phyloP scores from a whole-genome alignment of 2,888 invertebrate genomes.

The Drosophila setosimentum region DNA sequence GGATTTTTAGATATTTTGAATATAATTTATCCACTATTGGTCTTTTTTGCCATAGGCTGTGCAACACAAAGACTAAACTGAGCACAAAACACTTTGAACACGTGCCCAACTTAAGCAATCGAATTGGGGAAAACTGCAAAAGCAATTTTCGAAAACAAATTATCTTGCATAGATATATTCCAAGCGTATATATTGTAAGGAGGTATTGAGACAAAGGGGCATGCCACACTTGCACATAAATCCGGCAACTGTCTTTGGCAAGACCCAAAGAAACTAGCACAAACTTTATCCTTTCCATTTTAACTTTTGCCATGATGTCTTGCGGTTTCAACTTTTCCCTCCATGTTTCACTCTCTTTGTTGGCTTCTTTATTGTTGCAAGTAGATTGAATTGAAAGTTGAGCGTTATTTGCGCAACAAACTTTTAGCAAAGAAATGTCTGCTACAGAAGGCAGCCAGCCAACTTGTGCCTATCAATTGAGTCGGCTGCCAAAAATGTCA shows the following conservation, averaged over 20 bases:
- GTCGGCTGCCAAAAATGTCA: constrained; percentile 6
- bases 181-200: constrained; percentile 18
- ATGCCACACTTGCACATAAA: constrained; percentile 37
- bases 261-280: constrained; percentile 3
- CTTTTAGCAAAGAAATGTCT: constrained; percentile 27
- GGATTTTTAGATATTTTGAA: neutral
- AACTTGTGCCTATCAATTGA: constrained; percentile 32
- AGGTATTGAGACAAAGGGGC: constrained; percentile 17
- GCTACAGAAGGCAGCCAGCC: constrained; percentile 11
- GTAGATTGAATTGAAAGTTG: constrained; percentile 61
- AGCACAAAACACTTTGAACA: constrained; percentile 1
- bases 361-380: constrained; percentile 39
- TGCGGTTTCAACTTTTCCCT: constrained; percentile 31
- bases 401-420: constrained; percentile 44
- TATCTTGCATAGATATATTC: constrained; percentile 31
- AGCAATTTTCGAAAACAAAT: constrained; percentile 51
- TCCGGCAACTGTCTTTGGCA: constrained; percentile 31
- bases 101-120: constrained; percentile 21
- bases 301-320: constrained; percentile 57
- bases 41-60: neutral
- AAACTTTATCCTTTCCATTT: constrained; percentile 54
- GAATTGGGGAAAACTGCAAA: constrained; percentile 19
- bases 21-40: neutral
- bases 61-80: neutral
- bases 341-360: neutral